Evolutionary conservation across 2,113 vertebrate genomes (phyloP).

Genomic region (Lutjanus erythropterus): DNA sequence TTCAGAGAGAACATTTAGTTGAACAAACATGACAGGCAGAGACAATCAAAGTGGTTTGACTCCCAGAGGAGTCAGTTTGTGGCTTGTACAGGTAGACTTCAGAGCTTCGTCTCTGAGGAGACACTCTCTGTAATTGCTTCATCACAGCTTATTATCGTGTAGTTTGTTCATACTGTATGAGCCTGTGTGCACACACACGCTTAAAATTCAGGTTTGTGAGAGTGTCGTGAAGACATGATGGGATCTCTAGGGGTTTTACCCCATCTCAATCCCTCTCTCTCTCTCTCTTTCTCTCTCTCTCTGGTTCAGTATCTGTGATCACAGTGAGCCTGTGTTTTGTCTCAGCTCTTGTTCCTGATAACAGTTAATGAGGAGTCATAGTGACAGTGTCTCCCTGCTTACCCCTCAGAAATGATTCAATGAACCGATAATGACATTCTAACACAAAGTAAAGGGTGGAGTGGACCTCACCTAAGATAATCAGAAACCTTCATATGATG

Average conservation of each 20-base stretch:
- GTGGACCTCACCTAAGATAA: conserved; percentile 24
- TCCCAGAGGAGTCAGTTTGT: not conserved
- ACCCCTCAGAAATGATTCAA: conserved; percentile 37
- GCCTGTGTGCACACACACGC: conserved; percentile 2
- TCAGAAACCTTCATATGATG: not conserved
- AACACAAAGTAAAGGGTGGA: conserved; percentile 26
- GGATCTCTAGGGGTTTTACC: conserved; percentile 46
- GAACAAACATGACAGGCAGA: not conserved
- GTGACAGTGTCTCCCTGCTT: conserved; percentile 34
- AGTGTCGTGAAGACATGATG: conserved; percentile 35
- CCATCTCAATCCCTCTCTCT: conserved; percentile 3
- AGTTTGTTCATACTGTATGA: not conserved
- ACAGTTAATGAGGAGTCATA: conserved; percentile 64
- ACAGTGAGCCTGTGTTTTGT: conserved; percentile 50
- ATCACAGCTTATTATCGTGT: conserved; percentile 33
- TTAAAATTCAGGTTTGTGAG: conserved; percentile 12
- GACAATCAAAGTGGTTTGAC: not conserved
- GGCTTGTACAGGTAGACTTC: not conserved
- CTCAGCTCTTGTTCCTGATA: conserved; percentile 67
- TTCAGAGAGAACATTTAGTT: not conserved
- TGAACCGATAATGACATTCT: conserved; percentile 58
- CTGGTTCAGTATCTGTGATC: conserved; percentile 47
- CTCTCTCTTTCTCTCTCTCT: not conserved
- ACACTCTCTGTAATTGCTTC: conserved; percentile 23
- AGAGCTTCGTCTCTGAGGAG: conserved; percentile 30